Evolutionary conservation across 2,797 vertebrate genomes (phyloP), one percentile per base, ranked within the genome.

Genomic region (Brotula barbata): DNA sequence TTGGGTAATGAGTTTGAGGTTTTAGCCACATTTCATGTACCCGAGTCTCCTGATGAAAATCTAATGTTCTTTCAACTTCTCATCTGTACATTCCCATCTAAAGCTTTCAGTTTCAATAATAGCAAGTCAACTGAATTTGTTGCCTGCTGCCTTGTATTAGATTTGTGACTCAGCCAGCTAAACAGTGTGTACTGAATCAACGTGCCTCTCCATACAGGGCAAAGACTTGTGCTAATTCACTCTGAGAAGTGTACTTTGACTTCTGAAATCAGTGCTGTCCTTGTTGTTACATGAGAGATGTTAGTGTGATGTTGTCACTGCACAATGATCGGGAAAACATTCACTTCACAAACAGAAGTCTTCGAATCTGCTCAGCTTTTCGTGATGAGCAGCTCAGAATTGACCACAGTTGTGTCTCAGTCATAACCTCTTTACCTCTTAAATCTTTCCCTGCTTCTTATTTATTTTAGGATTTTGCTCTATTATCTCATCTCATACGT

Each of bases 391-490:
- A 6, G 31, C 31, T 33, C 5, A 33, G 6, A 33, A 6, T 7
- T 7, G 9, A 33, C 6, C 31, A 11, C 9, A 19, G 45, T 55
- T 28, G 13, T 33, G n/a, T 52, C 61, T 68, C 40, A 9, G 21
- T 0, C 6, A 23, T 14, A 31, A 43, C 6, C 20, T 40, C 7
- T 22, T 50, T 5, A 19, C 5, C 28, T 20, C 40, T 59, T 62
- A n/a, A n/a, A n/a, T n/a, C n/a, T n/a, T n/a, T n/a, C n/a, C n/a
- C 25, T 8, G 4, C 25, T 23, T 68, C 57, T 59, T 67, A 68
- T 84, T 74, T 79, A 70, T 84, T 75, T 68, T 57, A 54, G 51
- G 64, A 28, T 71, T 83, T 54, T 57, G 63, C 54, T 81, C 67
- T 34, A 7, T 68, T 67, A 51, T 58, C 21, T 60, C 34, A 28